Conservation (phyloP, 1,140 invertebrate genomes). For the Drosophila auraria region DNA sequence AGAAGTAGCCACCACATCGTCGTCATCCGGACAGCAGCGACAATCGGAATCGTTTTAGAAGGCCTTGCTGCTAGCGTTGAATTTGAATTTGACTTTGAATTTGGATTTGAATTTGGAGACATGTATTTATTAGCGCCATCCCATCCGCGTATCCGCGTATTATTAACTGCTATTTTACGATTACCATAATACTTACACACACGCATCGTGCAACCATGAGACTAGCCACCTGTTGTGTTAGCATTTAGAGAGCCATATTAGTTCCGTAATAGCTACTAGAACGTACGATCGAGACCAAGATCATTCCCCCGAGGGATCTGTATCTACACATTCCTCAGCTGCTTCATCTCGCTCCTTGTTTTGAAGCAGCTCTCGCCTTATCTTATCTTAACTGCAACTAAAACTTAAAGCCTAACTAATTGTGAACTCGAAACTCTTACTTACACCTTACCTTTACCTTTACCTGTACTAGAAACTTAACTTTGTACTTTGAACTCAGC, state of each 20-base stretch:
- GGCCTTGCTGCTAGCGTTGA: conserved; percentile 21
- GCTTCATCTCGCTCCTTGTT: conserved; percentile 10
- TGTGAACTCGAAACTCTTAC: conserved; percentile 7
- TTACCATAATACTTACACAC: not conserved
- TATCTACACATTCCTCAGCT: conserved; percentile 23
- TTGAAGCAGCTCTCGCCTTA: conserved; percentile 42
- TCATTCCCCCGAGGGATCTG: not conserved
- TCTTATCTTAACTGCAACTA: conserved; percentile 23
- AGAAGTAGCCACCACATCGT: conserved; percentile 31
- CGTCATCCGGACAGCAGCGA: conserved; percentile 43
- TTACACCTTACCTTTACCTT: not conserved
- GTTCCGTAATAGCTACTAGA: conserved; percentile 26
- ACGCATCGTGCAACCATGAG: conserved; percentile 50
- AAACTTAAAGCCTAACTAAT: conserved; percentile 5
- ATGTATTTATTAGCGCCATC: conserved; percentile 13
- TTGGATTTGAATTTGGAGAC: not conserved
- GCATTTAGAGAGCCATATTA: conserved; percentile 56
- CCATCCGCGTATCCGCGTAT: conserved; percentile 8
- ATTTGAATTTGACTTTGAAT: conserved; percentile 14
- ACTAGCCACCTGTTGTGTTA: conserved; percentile 75
- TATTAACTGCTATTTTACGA: conserved; percentile 24
- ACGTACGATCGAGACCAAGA: too few species aligned
- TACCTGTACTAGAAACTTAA: too few species aligned
- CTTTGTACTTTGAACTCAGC: conserved; percentile 6
- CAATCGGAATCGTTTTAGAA: conserved; percentile 45